phyloP scores from a whole-genome alignment of 2,113 vertebrate genomes.

The Corydoras sp. region DNA sequence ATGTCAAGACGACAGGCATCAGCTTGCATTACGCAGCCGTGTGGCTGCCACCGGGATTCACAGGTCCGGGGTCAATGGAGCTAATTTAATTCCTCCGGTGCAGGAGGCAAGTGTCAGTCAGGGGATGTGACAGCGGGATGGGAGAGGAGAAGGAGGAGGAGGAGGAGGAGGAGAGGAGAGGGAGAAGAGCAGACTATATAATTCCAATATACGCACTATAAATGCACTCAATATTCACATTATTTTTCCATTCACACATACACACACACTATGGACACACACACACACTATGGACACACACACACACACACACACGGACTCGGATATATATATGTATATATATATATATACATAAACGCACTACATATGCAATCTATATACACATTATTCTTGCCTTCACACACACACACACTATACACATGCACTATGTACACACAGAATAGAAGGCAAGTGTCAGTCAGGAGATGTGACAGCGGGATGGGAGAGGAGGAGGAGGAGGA shows the following conservation, averaged over 20 bases:
- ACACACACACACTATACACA: too few species aligned
- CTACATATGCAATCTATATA: too few species aligned
- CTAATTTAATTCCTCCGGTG: constrained; percentile 71
- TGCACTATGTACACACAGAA: too few species aligned
- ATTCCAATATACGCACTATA: constrained; percentile 56
- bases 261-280: too few species aligned
- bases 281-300: too few species aligned
- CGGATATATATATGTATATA: too few species aligned
- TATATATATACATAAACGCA: too few species aligned
- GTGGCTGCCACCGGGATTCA: constrained; percentile 59
- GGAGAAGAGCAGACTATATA: constrained; percentile 60
- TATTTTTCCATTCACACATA: too few species aligned
- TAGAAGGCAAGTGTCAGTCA: constrained; percentile 67
- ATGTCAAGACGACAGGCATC: constrained; percentile 65
- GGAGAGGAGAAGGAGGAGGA: constrained; percentile 36
- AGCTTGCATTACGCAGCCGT: constrained; percentile 59
- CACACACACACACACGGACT: too few species aligned
- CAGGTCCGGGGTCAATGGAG: constrained; percentile 64
- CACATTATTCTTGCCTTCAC: too few species aligned
- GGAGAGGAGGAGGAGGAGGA: neutral
- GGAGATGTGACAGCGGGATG: constrained; percentile 55
- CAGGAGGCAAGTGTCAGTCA: constrained; percentile 67
- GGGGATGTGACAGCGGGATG: constrained; percentile 55
- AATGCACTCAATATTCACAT: too few species aligned
- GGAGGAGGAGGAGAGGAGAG: constrained; percentile 13